A percentile compares a stretch with the other conserved stretches of the same genome.
Evolutionary conservation across 2,797 vertebrate genomes (phyloP).

Genomic region (Micropoecilia bifurca): DNA sequence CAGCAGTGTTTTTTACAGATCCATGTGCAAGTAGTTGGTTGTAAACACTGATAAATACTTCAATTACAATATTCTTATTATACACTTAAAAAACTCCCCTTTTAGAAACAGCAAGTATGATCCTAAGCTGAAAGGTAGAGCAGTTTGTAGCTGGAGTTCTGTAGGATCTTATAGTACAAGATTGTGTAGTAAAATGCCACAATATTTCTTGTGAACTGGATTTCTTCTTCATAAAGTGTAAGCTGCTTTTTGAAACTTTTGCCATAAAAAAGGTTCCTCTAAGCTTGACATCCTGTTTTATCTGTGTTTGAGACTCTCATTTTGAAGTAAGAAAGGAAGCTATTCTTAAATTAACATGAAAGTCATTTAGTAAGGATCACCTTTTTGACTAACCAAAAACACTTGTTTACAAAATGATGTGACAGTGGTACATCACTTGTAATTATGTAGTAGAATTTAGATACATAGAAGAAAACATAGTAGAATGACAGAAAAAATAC

Average conservation of each 20-base stretch:
- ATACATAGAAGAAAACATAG: neutral
- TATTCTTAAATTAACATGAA: neutral
- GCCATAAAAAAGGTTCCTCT: neutral
- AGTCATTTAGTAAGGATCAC: too few species aligned
- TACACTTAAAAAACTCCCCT: neutral
- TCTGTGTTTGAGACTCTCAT: neutral
- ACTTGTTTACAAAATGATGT: neutral
- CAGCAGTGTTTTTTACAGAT: neutral
- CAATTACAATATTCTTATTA: neutral
- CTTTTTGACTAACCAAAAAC: neutral
- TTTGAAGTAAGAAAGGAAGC: neutral
- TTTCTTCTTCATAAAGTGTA: neutral
- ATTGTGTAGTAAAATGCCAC: neutral
- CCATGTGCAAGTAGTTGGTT: neutral
- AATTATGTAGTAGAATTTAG: neutral
- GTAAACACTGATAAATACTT: neutral
- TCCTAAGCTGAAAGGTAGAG: neutral
- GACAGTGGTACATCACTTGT: neutral
- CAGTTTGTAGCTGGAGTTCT: neutral
- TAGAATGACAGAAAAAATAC: neutral
- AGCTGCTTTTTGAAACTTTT: neutral
- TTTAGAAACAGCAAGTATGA: neutral
- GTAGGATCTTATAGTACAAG: neutral
- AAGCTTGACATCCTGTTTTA: neutral
- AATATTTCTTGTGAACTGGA: neutral